phyloP scores from a whole-genome alignment of 2,888 invertebrate genomes.

The Scrobipalpa costella region DNA sequence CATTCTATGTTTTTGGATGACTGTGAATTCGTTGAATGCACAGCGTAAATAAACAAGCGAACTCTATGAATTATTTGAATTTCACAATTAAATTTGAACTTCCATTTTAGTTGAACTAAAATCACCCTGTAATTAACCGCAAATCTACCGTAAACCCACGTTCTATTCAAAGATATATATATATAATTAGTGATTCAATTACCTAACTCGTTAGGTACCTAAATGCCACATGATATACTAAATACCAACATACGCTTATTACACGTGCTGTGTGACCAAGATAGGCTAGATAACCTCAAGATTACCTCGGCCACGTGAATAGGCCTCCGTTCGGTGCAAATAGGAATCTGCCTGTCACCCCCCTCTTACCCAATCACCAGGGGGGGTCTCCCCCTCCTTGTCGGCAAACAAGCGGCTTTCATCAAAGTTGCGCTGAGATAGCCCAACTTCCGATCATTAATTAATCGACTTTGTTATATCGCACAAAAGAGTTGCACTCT shows the following conservation, averaged over 20 bases:
- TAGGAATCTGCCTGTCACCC: constrained; percentile 9
- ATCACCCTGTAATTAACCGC: no score
- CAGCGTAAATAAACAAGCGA: no score
- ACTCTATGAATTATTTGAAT: no score
- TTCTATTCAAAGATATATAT: no score
- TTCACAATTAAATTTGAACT: no score
- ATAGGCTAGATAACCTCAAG: no score
- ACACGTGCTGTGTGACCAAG: neutral
- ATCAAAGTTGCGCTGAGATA: constrained; percentile 37
- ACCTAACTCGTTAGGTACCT: neutral
- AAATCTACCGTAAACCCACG: no score
- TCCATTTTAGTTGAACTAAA: no score
- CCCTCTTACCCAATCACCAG: neutral
- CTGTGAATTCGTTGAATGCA: no score
- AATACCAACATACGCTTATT: neutral
- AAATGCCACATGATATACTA: neutral
- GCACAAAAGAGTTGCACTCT: constrained; percentile 32
- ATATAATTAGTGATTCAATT: neutral
- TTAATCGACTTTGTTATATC: constrained; percentile 32
- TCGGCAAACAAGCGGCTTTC: constrained; percentile 32
- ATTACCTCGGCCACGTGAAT: constrained; percentile 14
- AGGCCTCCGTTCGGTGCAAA: constrained; percentile 2
- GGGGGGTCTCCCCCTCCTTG: neutral
- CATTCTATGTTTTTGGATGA: no score
- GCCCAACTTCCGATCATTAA: constrained; percentile 37